Percentiles rank a stretch among this genome's conserved stretches.
phyloP scores from a whole-genome alignment of 2,888 invertebrate genomes.

The Caenorhabditis wallacei region DNA sequence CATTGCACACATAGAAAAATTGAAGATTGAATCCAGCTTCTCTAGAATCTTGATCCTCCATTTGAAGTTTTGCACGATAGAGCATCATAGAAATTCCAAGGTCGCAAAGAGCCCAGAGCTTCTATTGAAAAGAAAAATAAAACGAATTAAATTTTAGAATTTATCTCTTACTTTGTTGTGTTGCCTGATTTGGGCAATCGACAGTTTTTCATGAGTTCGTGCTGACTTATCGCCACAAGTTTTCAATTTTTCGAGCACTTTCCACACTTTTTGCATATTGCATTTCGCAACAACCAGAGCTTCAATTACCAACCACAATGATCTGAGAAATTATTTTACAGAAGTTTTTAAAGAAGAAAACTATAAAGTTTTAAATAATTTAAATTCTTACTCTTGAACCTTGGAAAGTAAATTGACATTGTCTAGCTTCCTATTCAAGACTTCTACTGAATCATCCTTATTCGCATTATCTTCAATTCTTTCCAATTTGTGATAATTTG shows the following conservation, averaged over 20 bases:
- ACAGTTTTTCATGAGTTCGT: neutral
- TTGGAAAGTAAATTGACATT: constrained; percentile 36
- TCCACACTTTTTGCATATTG: constrained; percentile 59
- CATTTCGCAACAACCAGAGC: constrained; percentile 26
- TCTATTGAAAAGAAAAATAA: constrained; percentile 51
- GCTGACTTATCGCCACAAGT: constrained; percentile 48
- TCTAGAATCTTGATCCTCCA: constrained; percentile 34
- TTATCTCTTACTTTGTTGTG: constrained; percentile 47
- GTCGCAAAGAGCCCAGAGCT: constrained; percentile 72
- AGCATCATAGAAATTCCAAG: constrained; percentile 67
- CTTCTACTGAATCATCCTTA: constrained; percentile 31
- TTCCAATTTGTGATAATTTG: constrained; percentile 33
- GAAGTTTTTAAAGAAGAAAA: neutral
- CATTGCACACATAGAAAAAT: constrained; percentile 47
- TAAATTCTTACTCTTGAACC: constrained; percentile 59
- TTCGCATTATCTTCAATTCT: constrained; percentile 14
- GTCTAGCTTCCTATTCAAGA: constrained; percentile 4
- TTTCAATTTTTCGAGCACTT: constrained; percentile 56
- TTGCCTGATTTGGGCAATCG: neutral
- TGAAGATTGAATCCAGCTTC: constrained; percentile 41
- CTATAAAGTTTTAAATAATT: neutral
- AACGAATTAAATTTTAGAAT: neutral
- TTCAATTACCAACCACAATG: constrained; percentile 65
- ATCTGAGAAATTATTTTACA: constrained; percentile 32
- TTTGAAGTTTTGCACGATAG: constrained; percentile 66